Conservation (phyloP, 2,888 invertebrate species). For the Schizaphis graminum region DNA sequence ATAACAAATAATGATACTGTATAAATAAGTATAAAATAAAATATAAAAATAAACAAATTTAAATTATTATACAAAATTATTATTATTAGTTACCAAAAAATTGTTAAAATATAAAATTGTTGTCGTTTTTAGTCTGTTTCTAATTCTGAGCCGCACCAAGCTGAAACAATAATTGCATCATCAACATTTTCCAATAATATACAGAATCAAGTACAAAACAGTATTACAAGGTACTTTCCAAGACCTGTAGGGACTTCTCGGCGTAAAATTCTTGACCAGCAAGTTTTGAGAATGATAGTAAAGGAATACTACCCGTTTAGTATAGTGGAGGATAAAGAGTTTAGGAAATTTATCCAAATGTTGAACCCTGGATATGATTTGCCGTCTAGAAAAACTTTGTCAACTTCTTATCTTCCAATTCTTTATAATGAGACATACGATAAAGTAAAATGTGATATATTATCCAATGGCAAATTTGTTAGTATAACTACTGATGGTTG, state of each 20-base stretch:
- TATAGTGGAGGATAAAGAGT: slow-evolving; percentile 66
- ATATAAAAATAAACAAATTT: not conserved
- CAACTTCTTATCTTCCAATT: slow-evolving; percentile 57
- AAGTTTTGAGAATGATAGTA: slow-evolving; percentile 41
- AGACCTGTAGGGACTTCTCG: not conserved
- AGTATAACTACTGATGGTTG: slow-evolving; percentile 63
- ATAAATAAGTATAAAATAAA: not conserved
- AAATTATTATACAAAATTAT: not conserved
- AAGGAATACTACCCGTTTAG: slow-evolving; percentile 66
- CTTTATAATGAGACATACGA: slow-evolving; percentile 44
- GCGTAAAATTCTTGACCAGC: not conserved
- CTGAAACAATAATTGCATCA: slow-evolving; percentile 1
- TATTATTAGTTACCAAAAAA: too few relatives aligned
- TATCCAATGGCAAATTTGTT: not conserved
- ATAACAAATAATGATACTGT: not conserved
- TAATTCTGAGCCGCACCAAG: not conserved
- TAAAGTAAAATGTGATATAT: not conserved
- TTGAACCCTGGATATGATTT: slow-evolving; percentile 65
- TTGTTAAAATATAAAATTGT: not conserved
- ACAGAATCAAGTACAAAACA: not conserved
- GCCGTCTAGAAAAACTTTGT: slow-evolving; percentile 64
- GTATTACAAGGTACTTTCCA: not conserved
- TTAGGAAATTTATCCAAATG: slow-evolving; percentile 58
- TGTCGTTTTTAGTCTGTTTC: not conserved
- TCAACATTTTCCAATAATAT: not conserved